Evolutionary conservation across 2,113 vertebrate species (phyloP), one percentile per base, ranked within the genome.

Genomic region (Monarcha castaneiventris): DNA sequence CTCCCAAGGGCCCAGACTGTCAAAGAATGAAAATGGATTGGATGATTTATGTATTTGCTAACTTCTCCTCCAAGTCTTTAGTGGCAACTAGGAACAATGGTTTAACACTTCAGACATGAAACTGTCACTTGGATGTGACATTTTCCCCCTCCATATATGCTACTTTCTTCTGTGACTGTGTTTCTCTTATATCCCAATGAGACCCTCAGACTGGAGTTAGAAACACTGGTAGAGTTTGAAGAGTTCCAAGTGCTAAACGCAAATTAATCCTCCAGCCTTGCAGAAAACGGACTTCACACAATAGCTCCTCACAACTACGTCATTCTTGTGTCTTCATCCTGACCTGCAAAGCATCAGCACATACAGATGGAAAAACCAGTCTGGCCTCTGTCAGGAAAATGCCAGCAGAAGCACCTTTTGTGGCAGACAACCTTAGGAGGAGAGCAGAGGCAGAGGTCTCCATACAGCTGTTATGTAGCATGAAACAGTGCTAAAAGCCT

Each of bases 1-100:
- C 39, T 93, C 90, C 82, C 92, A 84, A 68, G 83, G 61, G 86
- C 66, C 69, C 52, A 44, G 68, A 18, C 64, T 88, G 82, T 51
- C 95, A 61, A 56, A 93, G 76, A 61, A 90, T 33, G 52, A 94
- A 89, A 96, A 96, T 84, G 76, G 85, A 84, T 78, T 75, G 79
- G 63, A 41, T 92, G 91, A 93, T 94, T 81, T 97, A 81, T 84
- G 1, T 32, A 86, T 94, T 91, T 95, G 68, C 68, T 72, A 86
- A 75, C 90, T 93, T 91, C 83, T 93, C 78, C 84, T 89, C 55
- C 0, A n/a, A 93, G 92, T 71, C 85, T 88, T 96, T 21, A 86
- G 49, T 13, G 5, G 79, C 48, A 88, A n/a, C 59, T 37, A 59
- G 49, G 64, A 93, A 77, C 51, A 81, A 63, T 71, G 63, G 55